Base-by-base conservation (phyloP, 2,113 vertebrate species). In the Chaetodon trifascialis region DNA sequence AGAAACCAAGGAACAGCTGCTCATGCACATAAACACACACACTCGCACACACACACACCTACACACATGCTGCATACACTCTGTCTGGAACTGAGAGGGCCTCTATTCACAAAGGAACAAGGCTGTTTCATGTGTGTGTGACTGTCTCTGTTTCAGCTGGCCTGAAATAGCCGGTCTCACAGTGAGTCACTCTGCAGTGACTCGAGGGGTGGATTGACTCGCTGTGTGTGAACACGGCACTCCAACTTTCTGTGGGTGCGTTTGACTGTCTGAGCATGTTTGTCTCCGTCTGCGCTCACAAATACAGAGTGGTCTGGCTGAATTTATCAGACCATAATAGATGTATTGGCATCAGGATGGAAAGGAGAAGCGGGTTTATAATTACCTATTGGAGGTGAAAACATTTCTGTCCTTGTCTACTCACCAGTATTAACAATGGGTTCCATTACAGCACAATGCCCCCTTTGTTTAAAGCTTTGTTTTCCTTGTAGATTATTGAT, bases 1-100 rank as follows among this genome's bases (percentile, higher is more conserved):
- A 85, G 67, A 83, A 79, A 84, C 69, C 36, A 23, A 56, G 71
- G 65, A 91, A 84, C 93, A 93, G 92, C 93, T 94, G 92, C 88
- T 85, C 79, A 71, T 56, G 38, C 84, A 79, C 84, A 70, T 19
- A 66, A 23, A 46, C 62, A 60, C 82, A 76, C 54, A 78, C 62
- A 62, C 68, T n/a, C 40, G 82, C 82, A 71, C 78, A 71, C 11
- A 64, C 68, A 56, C 78, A 69, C 75, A 65, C 64, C 19, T 30
- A 78, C 77, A 65, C 36, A 72, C 52, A 56, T 11, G 14, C 16
- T 10, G 30, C 65, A 64, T 36, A 67, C 67, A 81, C 82, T 76
- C 82, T 56, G 88, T 92, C 86, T 90, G 86, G 86, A 90, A 87
- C 84, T 54, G 79, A 89, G 83, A 87, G 85, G 34, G 69, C 78